Conservation (phyloP, 2,797 vertebrate species). For the Onychomys torridus region DNA sequence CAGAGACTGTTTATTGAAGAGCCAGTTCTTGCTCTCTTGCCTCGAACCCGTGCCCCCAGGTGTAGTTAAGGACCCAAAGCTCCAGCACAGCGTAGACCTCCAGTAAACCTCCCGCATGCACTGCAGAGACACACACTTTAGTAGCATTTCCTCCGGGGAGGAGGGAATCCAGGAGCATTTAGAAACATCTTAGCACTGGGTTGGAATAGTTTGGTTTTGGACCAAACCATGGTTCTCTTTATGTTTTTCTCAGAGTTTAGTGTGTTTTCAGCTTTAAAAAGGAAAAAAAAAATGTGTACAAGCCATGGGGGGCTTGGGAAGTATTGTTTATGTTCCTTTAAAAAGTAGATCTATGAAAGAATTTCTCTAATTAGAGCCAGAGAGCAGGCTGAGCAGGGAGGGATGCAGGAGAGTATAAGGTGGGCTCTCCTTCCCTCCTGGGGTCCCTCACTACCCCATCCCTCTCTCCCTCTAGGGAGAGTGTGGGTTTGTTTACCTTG, state of each 20-base stretch:
- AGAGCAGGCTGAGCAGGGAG: background rate
- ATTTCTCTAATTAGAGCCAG: constrained; percentile 45
- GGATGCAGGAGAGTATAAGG: too few species aligned
- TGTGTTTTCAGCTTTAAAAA: constrained; percentile 62
- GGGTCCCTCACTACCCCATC: background rate
- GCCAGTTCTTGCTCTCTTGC: background rate
- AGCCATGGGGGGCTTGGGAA: background rate
- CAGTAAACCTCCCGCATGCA: too few species aligned
- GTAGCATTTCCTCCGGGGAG: background rate
- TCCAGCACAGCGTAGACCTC: background rate
- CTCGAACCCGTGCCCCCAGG: background rate
- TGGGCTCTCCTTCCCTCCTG: background rate
- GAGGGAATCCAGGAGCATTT: background rate
- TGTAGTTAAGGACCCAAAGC: background rate
- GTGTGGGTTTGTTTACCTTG: background rate
- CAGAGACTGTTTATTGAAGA: background rate
- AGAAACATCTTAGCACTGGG: background rate
- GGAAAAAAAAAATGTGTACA: background rate
- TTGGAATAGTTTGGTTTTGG: background rate
- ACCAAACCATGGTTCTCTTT: constrained; percentile 41
- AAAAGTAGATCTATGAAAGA: constrained; percentile 24
- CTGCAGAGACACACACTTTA: background rate
- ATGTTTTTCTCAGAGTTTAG: constrained; percentile 54
- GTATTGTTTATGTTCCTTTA: constrained; percentile 43
- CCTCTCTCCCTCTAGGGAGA: background rate